These are phyloP conservation scores for Callosobruchus maculatus DNA, from an alignment of 2,888 invertebrate genomes.

Conservation along the genomic window DNA sequence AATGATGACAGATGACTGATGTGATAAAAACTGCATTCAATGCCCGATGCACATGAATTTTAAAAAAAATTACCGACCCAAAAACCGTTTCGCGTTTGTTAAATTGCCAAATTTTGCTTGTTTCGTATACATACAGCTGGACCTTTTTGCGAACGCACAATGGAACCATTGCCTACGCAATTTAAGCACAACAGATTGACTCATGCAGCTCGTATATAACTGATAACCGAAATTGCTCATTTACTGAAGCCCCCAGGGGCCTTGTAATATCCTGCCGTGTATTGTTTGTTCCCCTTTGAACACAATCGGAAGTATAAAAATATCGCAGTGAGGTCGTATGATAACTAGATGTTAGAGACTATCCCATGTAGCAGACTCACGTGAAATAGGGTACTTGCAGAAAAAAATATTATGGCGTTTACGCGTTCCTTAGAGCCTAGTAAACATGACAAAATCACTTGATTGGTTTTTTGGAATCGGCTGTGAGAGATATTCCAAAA, in stretches of 20 bases:
- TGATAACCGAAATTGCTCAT: neutral
- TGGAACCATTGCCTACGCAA: neutral
- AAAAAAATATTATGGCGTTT: too few species aligned
- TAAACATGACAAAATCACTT: too few species aligned
- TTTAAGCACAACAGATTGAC: neutral
- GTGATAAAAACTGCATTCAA: neutral
- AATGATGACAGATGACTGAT: neutral
- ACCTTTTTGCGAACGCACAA: neutral
- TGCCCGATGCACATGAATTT: neutral
- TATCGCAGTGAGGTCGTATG: neutral
- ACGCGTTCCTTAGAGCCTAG: too few species aligned
- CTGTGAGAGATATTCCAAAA: too few species aligned
- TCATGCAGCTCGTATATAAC: neutral
- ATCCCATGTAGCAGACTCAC: too few species aligned
- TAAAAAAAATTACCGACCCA: neutral
- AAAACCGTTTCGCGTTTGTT: neutral
- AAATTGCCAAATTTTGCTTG: neutral
- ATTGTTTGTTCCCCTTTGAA: neutral
- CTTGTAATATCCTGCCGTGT: neutral
- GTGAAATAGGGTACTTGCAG: too few species aligned
- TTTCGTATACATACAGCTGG: neutral
- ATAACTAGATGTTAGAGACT: neutral
- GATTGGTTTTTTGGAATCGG: too few species aligned
- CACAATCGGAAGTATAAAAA: neutral
- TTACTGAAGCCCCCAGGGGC: neutral